Conservation (phyloP, 1,140 invertebrate genomes). For the Andricus grossulariae region DNA sequence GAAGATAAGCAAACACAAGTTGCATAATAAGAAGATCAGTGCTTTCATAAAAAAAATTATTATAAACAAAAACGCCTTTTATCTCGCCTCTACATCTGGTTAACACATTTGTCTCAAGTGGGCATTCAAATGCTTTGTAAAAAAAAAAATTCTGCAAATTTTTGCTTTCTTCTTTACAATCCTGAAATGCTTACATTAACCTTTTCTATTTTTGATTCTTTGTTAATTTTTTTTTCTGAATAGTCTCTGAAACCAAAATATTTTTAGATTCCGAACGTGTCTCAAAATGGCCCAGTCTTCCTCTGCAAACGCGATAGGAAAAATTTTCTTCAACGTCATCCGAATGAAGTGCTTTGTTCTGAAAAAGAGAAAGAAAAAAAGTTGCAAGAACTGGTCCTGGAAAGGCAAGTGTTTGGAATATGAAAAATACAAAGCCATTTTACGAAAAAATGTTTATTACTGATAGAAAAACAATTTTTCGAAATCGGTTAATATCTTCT, state of each 20-base stretch:
- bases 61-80: slow-evolving; percentile 14
- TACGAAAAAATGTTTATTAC: slow-evolving; percentile 85
- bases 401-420: slow-evolving; percentile 88
- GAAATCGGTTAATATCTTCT: too few relatives aligned
- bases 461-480: slow-evolving; percentile 51
- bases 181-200: slow-evolving; percentile 28
- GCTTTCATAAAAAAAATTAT: neutral
- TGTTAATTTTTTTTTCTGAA: neutral
- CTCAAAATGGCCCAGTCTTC: slow-evolving; percentile 90
- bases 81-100: neutral
- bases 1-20: neutral
- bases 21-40: neutral
- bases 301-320: slow-evolving; percentile 92
- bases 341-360: slow-evolving; percentile 94
- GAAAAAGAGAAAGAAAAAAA: slow-evolving; percentile 80
- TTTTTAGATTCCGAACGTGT: slow-evolving; percentile 91
- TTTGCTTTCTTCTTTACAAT: slow-evolving; percentile 15
- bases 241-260: slow-evolving; percentile 40
- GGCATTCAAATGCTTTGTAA: neutral
- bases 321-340: slow-evolving; percentile 95
- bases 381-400: slow-evolving; percentile 86
- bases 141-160: neutral
- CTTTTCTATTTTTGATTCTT: slow-evolving; percentile 13
- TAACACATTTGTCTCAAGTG: neutral
- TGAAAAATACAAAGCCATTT: slow-evolving; percentile 83